Base-by-base conservation (phyloP, 1,140 invertebrate species). In the Gerris buenoi region DNA sequence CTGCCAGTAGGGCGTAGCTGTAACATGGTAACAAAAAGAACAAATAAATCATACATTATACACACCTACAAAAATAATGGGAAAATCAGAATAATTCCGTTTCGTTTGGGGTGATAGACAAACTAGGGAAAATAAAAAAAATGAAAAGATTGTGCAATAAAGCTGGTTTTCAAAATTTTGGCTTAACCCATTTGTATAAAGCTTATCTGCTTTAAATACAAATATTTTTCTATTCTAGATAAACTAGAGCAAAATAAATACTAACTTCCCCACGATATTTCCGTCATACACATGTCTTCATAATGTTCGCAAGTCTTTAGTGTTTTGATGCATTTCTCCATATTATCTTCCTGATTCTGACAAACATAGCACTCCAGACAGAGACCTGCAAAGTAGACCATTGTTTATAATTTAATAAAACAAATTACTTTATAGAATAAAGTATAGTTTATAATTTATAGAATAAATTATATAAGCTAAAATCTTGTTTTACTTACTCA, bases 331-430 rank as follows among this genome's bases (percentile, higher is more conserved):
- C 95, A 98, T 79, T 98, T 98, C 70, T 90, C 93, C 29, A 82
- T 84, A 74, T 98, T 98, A 70, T 89, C 87, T 72, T 95, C 91
- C 80, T 98, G 95, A 72, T 90, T 85, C 65, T 86, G 82, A 77
- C 95, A 98, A 15, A 96, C 93, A 76, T 97, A 97, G 79, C 95
- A 98, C 79, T 97, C 93, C 68, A 97, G 80, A 68, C 84, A 81
- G 74, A n/a, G n/a, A n/a, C n/a, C n/a, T n/a, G n/a, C n/a, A n/a
- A n/a, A n/a, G n/a, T n/a, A n/a, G n/a, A n/a, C n/a, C n/a, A n/a
- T n/a, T n/a, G n/a, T n/a, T n/a, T n/a, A n/a, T n/a, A n/a, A n/a
- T n/a, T n/a, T n/a, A n/a, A n/a, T n/a, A n/a, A n/a, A n/a, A n/a
- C n/a, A n/a, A n/a, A n/a, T n/a, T n/a, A n/a, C n/a, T n/a, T n/a